Percentiles rank a stretch among this genome's conserved stretches.
Evolutionary conservation across 2,888 invertebrate genomes (phyloP).

Genomic region (Chaitophorus viminalis): DNA sequence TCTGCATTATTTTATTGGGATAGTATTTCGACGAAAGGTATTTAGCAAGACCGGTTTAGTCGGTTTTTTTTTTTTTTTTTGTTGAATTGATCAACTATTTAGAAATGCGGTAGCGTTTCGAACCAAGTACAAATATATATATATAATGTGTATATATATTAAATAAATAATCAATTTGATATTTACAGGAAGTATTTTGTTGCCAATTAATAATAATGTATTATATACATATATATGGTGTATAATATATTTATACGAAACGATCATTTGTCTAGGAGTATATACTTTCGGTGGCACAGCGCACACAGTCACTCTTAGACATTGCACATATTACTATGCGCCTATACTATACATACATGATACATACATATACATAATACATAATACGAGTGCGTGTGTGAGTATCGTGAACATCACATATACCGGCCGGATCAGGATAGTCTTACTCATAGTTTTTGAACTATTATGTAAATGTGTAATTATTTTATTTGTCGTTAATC

Average conservation of each 20-base stretch:
- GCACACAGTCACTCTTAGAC: not conserved
- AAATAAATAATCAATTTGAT: conserved; percentile 50
- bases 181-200: conserved; percentile 56
- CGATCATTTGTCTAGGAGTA: not conserved
- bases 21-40: conserved; percentile 31
- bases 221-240: not conserved
- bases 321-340: not conserved
- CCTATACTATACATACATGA: not conserved
- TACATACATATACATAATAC: too few species aligned
- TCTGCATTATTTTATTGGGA: conserved; percentile 1
- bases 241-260: not conserved
- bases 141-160: not conserved
- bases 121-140: conserved; percentile 7
- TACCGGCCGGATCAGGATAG: not conserved
- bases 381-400: not conserved
- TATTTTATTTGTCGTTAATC: conserved; percentile 31
- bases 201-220: conserved; percentile 5
- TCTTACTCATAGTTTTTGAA: not conserved
- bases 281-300: not conserved
- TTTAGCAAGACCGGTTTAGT: conserved; percentile 45
- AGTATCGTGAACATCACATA: not conserved
- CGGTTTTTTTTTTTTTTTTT: too few species aligned
- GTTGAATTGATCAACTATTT: conserved; percentile 45
- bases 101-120: conserved; percentile 58
- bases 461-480: conserved; percentile 39